Percentiles rank a stretch among this genome's conserved stretches.
phyloP scores from a whole-genome alignment of 2,888 invertebrate genomes.

The Cyclophora albipunctata region DNA sequence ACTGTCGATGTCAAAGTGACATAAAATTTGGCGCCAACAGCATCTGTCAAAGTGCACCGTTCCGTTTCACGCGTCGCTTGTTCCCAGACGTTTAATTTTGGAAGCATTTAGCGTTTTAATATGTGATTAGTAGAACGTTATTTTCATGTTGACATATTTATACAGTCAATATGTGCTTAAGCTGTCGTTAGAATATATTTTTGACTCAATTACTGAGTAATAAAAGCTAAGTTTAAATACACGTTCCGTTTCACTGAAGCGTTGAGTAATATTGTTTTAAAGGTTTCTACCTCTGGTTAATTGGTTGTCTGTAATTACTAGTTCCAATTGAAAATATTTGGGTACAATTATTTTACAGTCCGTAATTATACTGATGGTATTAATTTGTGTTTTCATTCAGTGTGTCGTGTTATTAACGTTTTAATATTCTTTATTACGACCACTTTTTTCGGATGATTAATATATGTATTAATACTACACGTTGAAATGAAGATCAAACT shows the following conservation, averaged over 20 bases:
- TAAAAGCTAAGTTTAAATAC: slow-evolving; percentile 20
- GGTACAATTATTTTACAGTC: slow-evolving; percentile 1
- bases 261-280: slow-evolving; percentile 29
- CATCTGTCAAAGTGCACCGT: slow-evolving; percentile 25
- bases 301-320: slow-evolving; percentile 18
- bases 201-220: slow-evolving; percentile 23
- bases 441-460: no score
- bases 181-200: slow-evolving; percentile 23
- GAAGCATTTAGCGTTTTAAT: slow-evolving; percentile 36
- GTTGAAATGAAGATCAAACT: no score
- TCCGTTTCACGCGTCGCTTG: slow-evolving; percentile 29
- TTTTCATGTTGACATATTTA: slow-evolving; percentile 44
- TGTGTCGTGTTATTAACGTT: no score
- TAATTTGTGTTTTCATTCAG: background rate
- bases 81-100: slow-evolving; percentile 28
- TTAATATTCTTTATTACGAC: no score
- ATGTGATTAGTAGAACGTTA: slow-evolving; percentile 42
- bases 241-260: slow-evolving; percentile 20
- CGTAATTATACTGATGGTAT: background rate
- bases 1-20: background rate
- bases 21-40: no score
- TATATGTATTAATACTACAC: no score
- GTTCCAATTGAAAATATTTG: slow-evolving; percentile 3
- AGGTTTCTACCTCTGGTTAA: slow-evolving; percentile 13
- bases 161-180: slow-evolving; percentile 28